Evolutionary conservation across 2,797 vertebrate species (phyloP).

Genomic region (Pseudocheirus occidentalis): DNA sequence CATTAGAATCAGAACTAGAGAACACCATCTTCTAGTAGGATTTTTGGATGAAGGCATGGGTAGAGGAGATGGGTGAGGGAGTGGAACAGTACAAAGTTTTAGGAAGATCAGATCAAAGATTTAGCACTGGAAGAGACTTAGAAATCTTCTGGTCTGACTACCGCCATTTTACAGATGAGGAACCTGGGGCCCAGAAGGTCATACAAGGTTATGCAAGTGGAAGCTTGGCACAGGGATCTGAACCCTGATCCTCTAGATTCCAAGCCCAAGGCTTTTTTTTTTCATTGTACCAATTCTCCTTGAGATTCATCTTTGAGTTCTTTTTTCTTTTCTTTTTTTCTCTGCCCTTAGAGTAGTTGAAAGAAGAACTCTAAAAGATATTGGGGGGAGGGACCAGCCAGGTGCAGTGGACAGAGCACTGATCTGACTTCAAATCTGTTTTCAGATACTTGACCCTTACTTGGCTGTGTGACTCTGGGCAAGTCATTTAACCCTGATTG

Average conservation of each 20-base stretch:
- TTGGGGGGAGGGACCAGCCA: background rate
- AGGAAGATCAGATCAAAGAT: background rate
- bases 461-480: background rate
- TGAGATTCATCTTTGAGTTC: background rate
- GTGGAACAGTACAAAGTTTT: background rate
- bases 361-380: background rate
- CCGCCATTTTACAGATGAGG: background rate
- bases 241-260: background rate
- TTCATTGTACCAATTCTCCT: background rate
- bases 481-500: background rate
- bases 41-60: background rate
- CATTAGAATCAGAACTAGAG: background rate
- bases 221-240: background rate
- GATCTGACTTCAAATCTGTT: background rate
- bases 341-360: conserved; percentile 19
- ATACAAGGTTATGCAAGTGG: background rate
- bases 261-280: background rate
- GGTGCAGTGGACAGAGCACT: background rate
- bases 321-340: conserved; percentile 46
- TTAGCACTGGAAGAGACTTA: background rate
- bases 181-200: background rate
- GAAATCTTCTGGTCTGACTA: background rate
- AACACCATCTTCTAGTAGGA: background rate
- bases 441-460: no score
- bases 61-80: background rate